Conservation (phyloP, 2,888 invertebrate species). For the Drosophila ustulata region DNA sequence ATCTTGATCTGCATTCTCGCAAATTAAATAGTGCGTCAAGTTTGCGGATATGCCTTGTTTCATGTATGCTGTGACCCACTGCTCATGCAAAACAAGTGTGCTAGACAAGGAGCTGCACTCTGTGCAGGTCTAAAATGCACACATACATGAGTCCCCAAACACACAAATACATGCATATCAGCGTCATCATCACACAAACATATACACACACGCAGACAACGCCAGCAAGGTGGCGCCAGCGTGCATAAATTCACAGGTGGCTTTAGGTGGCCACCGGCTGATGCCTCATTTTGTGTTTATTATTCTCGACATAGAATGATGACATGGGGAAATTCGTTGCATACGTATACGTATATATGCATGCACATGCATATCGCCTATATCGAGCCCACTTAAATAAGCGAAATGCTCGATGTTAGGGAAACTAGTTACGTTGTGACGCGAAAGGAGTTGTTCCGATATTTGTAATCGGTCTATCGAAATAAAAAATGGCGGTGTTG, state of each 20-base stretch:
- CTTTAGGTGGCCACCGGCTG: constrained; percentile 10
- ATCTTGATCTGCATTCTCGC: constrained; percentile 4
- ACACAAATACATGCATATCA: background rate
- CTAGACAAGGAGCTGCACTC: background rate
- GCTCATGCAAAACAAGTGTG: background rate
- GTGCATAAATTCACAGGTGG: constrained; percentile 17
- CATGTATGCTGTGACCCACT: background rate
- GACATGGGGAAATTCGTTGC: background rate
- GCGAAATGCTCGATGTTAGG: background rate
- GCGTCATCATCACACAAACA: background rate
- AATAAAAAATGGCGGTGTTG: background rate
- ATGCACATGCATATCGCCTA: no score
- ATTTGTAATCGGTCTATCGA: background rate
- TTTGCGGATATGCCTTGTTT: background rate
- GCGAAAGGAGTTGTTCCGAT: background rate
- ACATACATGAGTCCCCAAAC: background rate
- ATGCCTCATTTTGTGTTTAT: constrained; percentile 8
- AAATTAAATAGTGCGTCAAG: background rate
- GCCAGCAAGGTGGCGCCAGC: constrained; percentile 8
- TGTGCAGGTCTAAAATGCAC: background rate
- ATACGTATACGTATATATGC: no score
- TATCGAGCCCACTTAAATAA: background rate
- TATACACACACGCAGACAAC: background rate
- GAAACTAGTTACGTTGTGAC: background rate
- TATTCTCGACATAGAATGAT: constrained; percentile 2